Conservation (phyloP, 1,140 invertebrate genomes). For the Oppia nitens region DNA sequence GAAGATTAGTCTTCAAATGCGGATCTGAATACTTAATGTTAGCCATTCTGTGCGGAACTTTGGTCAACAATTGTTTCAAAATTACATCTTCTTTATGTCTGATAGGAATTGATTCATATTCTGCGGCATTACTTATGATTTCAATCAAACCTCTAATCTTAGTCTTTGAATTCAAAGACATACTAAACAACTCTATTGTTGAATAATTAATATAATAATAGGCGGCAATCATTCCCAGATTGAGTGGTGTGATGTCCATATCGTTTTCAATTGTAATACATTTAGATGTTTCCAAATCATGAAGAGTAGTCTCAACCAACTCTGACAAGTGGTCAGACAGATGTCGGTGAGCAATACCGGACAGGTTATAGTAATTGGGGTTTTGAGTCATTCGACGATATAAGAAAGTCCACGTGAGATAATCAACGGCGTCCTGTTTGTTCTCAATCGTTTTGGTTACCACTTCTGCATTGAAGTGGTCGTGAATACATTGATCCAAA, state of each 20-base stretch:
- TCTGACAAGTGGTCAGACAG: constrained; percentile 97
- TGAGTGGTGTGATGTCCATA: constrained; percentile 86
- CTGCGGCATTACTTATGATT: constrained; percentile 92
- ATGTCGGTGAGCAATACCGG: constrained; percentile 81
- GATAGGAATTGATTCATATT: constrained; percentile 87
- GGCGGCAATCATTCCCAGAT: constrained; percentile 98
- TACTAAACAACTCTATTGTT: constrained; percentile 95
- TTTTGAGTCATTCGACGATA: constrained; percentile 94
- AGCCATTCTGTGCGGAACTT: constrained; percentile 13
- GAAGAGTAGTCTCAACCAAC: constrained; percentile 86
- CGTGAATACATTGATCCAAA: constrained; percentile 88
- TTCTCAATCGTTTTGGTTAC: constrained; percentile 99
- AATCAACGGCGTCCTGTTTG: constrained; percentile 99
- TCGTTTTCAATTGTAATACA: constrained; percentile 97
- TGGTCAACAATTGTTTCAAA: constrained; percentile 37
- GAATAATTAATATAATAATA: constrained; percentile 99
- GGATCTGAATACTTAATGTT: constrained; percentile 63
- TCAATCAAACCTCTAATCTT: constrained; percentile 92
- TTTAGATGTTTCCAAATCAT: constrained; percentile 90
- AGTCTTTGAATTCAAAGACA: constrained; percentile 90
- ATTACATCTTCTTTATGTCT: constrained; percentile 86
- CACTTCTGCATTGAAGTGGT: constrained; percentile 99
- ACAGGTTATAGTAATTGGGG: constrained; percentile 97
- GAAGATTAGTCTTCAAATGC: constrained; percentile 87
- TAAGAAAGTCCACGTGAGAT: constrained; percentile 97